Percentiles rank a stretch among this genome's conserved stretches.
phyloP scores from a whole-genome alignment of 2,888 invertebrate species.

The Eilema caniola region DNA sequence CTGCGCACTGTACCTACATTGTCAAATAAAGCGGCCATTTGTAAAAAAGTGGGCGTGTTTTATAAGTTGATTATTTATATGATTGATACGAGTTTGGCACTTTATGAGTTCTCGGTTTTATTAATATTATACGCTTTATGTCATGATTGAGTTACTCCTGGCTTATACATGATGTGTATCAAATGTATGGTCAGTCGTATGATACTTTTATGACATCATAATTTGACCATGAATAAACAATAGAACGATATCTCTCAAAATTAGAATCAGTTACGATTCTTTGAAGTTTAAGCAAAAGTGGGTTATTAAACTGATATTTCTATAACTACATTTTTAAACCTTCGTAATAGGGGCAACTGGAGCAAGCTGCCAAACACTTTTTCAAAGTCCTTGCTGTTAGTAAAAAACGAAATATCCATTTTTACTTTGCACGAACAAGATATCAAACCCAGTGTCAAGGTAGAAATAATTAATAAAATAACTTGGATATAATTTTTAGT shows the following conservation, averaged over 20 bases:
- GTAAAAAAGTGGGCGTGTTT: conserved; percentile 47
- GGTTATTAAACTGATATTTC: neutral
- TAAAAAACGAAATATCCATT: neutral
- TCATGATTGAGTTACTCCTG: conserved; percentile 36
- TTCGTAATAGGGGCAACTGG: neutral
- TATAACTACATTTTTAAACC: too few relatives aligned
- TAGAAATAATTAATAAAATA: neutral
- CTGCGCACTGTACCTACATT: conserved; percentile 54
- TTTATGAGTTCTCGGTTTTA: conserved; percentile 50
- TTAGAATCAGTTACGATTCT: too few relatives aligned
- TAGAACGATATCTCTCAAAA: conserved; percentile 53
- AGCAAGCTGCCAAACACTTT: neutral
- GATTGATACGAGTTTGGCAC: conserved; percentile 48
- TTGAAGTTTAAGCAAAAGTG: too few relatives aligned
- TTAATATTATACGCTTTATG: conserved; percentile 46
- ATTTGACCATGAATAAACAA: conserved; percentile 57
- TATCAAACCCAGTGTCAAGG: neutral
- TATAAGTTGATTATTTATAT: conserved; percentile 46
- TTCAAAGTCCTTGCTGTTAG: neutral
- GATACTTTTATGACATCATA: conserved; percentile 51
- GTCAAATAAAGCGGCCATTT: conserved; percentile 57
- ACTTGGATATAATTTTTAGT: neutral
- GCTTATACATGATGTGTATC: conserved; percentile 12
- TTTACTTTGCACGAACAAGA: neutral
- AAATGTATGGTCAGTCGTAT: neutral